A percentile compares a stretch with the other conserved stretches of the same genome.
phyloP scores from a whole-genome alignment of 2,888 invertebrate genomes.

The Crematogaster levior region DNA sequence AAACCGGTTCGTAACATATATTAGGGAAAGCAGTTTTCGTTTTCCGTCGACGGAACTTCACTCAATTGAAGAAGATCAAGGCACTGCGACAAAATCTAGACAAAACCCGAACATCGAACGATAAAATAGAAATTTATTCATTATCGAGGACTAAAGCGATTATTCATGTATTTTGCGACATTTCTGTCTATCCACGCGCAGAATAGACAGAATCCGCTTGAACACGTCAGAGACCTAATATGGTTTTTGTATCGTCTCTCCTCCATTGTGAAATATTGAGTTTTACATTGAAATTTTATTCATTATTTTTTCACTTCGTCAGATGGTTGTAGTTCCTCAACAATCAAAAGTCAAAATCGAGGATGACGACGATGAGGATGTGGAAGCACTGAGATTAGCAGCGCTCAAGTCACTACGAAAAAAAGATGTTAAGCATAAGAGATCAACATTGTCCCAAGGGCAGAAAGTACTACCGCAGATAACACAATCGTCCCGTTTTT shows the following conservation, averaged over 20 bases:
- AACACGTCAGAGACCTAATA: neutral
- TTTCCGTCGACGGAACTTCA: neutral
- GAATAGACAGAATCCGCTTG: no score
- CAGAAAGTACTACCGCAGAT: conserved; percentile 65
- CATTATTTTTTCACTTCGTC: neutral
- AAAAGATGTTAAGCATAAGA: conserved; percentile 70
- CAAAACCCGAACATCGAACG: neutral
- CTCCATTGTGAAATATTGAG: neutral
- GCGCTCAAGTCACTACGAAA: conserved; percentile 85
- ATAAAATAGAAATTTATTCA: neutral
- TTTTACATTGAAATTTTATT: neutral
- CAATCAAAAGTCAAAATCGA: conserved; percentile 77
- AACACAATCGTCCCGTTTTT: conserved; percentile 63
- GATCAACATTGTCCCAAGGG: conserved; percentile 49
- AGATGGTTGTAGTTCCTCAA: conserved; percentile 75
- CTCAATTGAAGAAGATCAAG: no score
- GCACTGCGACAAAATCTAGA: neutral
- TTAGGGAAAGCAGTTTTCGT: neutral
- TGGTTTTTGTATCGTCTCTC: neutral
- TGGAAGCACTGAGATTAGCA: conserved; percentile 86
- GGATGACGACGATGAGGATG: conserved; percentile 87
- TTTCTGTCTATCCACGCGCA: neutral
- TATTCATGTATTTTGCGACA: neutral
- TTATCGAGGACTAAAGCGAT: neutral
- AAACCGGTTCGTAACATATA: neutral